Conservation (phyloP, 2,888 invertebrate species). For the Luffia ferchaultella region DNA sequence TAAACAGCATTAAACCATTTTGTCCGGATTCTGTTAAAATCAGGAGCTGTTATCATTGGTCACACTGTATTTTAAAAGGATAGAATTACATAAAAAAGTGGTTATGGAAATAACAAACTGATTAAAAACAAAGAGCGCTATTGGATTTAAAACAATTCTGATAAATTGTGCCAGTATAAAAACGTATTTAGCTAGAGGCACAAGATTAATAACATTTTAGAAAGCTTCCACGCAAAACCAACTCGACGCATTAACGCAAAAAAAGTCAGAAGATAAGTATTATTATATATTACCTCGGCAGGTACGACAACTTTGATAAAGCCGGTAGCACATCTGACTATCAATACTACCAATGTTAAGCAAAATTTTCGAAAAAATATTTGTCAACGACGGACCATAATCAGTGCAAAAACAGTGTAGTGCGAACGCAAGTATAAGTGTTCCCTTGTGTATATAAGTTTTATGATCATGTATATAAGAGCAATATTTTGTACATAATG, state of each 20-base stretch:
- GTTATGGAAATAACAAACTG: not conserved
- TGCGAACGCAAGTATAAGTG: too few species aligned
- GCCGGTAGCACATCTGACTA: too few species aligned
- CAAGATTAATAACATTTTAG: slow-evolving; percentile 1
- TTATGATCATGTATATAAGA: too few species aligned
- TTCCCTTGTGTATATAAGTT: too few species aligned
- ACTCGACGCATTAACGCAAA: not conserved
- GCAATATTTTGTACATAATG: too few species aligned
- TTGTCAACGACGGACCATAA: too few species aligned
- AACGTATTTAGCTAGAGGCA: slow-evolving; percentile 1
- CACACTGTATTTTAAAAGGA: not conserved
- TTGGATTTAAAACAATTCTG: too few species aligned
- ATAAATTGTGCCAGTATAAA: not conserved
- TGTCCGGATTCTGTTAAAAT: not conserved
- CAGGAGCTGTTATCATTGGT: slow-evolving; percentile 3
- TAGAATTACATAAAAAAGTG: not conserved
- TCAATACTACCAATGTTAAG: too few species aligned
- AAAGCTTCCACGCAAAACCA: slow-evolving; percentile 1
- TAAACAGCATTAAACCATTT: not conserved
- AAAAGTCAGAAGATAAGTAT: not conserved
- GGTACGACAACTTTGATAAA: too few species aligned
- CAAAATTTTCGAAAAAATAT: too few species aligned
- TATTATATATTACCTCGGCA: not conserved
- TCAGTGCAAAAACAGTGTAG: too few species aligned
- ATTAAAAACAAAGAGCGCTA: not conserved